Evolutionary conservation across 2,113 vertebrate species (phyloP).

Genomic region (Vulpes vulpes): DNA sequence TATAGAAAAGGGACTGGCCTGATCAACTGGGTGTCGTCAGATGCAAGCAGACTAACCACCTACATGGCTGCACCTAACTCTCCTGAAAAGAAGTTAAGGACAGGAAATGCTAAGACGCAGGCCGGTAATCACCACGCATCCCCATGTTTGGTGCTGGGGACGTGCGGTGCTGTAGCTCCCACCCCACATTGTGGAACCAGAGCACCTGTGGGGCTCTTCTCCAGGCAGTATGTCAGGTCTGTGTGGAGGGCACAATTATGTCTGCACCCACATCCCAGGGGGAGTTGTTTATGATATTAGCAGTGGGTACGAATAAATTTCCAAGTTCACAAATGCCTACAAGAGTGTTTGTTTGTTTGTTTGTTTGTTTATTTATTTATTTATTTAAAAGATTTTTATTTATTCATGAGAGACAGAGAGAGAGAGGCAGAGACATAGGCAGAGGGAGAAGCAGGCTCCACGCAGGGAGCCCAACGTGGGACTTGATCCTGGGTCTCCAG

Average conservation of each 20-base stretch:
- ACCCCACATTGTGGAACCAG: too few species aligned
- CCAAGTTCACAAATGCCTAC: neutral
- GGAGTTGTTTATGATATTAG: too few species aligned
- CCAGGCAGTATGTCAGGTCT: neutral
- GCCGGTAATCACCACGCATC: neutral
- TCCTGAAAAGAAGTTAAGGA: neutral
- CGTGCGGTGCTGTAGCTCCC: neutral
- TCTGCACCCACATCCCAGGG: neutral
- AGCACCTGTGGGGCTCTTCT: neutral
- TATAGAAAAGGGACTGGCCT: neutral
- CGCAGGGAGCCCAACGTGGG: too few species aligned
- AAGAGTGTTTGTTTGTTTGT: neutral
- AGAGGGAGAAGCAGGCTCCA: too few species aligned
- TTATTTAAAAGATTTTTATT: too few species aligned
- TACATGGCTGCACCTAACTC: accelerated
- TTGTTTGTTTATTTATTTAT: too few species aligned
- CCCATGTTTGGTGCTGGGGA: neutral
- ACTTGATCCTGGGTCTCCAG: too few species aligned
- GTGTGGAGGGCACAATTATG: neutral
- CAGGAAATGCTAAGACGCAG: neutral
- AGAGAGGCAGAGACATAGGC: too few species aligned
- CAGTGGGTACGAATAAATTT: neutral
- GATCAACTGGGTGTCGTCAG: neutral
- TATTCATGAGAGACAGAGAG: too few species aligned
- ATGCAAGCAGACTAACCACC: neutral